Conservation (phyloP, 2,888 invertebrate species). For the Panzeria rudis region DNA sequence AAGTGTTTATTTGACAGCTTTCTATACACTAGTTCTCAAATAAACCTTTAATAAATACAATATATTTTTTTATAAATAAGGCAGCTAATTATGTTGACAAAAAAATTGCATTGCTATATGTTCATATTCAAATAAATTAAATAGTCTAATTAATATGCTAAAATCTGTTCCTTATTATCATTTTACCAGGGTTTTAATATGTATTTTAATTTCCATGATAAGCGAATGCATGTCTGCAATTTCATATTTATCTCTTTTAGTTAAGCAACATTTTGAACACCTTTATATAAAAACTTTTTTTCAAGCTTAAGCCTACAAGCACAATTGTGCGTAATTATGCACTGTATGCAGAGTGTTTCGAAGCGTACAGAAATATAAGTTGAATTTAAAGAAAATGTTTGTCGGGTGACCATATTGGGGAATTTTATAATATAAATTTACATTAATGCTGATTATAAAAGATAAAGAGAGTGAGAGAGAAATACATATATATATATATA, state of each 20-base stretch:
- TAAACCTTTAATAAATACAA: too few relatives aligned
- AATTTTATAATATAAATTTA: too few relatives aligned
- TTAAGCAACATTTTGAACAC: constrained; percentile 19
- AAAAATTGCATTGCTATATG: neutral
- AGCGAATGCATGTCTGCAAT: neutral
- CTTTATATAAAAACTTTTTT: constrained; percentile 4
- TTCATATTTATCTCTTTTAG: neutral
- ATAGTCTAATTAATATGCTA: neutral
- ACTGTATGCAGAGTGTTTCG: neutral
- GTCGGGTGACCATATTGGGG: neutral
- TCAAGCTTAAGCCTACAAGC: neutral
- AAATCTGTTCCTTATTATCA: neutral
- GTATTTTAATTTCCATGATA: neutral
- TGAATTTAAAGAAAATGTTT: neutral
- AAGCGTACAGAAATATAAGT: neutral
- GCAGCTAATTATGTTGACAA: too few relatives aligned
- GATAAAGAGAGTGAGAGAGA: too few relatives aligned
- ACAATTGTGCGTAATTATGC: constrained; percentile 23
- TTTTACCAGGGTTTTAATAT: neutral
- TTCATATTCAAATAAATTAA: neutral
- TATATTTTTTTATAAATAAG: too few relatives aligned
- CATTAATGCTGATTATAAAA: too few relatives aligned
- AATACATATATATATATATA: too few relatives aligned
- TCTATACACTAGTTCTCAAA: too few relatives aligned
- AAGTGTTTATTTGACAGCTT: too few relatives aligned